Evolutionary conservation across 2,797 vertebrate genomes (phyloP).

Genomic region (Macropus fuliginosus): DNA sequence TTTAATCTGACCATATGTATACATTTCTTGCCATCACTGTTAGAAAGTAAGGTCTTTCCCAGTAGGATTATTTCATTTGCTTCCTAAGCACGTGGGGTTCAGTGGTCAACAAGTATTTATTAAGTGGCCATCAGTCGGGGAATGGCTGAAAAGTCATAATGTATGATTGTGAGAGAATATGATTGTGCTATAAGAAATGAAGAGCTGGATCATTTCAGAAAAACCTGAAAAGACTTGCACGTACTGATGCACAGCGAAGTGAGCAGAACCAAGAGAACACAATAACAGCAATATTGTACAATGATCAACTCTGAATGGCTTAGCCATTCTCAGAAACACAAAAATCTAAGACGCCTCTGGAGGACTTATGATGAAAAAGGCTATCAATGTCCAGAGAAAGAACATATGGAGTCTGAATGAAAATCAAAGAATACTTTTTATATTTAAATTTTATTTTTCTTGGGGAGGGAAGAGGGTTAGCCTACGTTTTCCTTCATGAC

Average conservation of each 20-base stretch:
- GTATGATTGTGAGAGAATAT: not conserved
- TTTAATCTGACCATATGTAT: not conserved
- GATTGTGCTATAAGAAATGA: not conserved
- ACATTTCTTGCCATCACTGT: not conserved
- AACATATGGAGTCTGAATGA: too few species aligned
- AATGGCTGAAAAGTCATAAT: not conserved
- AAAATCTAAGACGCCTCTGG: too few species aligned
- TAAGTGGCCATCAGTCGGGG: not conserved
- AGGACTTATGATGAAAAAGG: too few species aligned
- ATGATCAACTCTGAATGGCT: too few species aligned
- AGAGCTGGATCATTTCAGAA: not conserved
- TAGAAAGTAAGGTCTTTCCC: not conserved
- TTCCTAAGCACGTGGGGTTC: not conserved
- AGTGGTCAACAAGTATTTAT: not conserved
- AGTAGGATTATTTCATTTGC: not conserved
- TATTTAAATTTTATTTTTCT: too few species aligned
- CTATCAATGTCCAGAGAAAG: too few species aligned
- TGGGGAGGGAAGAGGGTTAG: too few species aligned
- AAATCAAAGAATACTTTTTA: too few species aligned
- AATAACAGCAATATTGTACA: too few species aligned
- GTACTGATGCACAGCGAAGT: not conserved
- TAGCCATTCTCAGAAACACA: too few species aligned
- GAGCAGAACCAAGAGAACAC: not conserved
- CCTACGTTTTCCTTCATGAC: too few species aligned
- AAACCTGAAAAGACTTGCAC: not conserved